Base-by-base conservation (phyloP, 2,113 vertebrate species). In the Oreotrochilus melanogaster region DNA sequence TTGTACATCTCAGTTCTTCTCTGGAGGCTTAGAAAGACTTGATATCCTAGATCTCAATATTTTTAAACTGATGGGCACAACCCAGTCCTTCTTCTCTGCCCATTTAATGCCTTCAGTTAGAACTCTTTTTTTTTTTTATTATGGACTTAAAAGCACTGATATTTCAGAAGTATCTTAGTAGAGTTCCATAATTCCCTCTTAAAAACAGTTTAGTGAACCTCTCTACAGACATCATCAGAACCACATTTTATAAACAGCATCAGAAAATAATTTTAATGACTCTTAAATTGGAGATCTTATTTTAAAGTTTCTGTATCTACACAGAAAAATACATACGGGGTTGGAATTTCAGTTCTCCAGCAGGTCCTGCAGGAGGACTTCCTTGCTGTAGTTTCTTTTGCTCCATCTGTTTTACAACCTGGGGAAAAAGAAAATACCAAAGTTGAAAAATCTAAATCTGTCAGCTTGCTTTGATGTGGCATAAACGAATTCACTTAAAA, bases 361-460 rank as follows among this genome's bases (percentile, higher is more conserved):
- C 97, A 86, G 98, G 98, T 84, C 98, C 98, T 58, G 98, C 96
- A 70, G 98, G 98, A 64, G 97, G 97, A 50, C 97, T 98, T 80
- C 95, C 97, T 71, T 99, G 98, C 83, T 99, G 98, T 61, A 98
- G 96, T 97, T 99, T 99, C 93, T 99, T 98, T 35, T 98, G 98
- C 90, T 99, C 99, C 99, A 99, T 99, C 86, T 99, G 99, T 78
- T 99, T 98, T 43, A 99, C 98, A 1, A 98, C 99, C 99, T 99
- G 90, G 65, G 60, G 39, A 75, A 51, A 88, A 91, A 58, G 35
- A 43, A 75, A 69, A 73, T 65, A 86, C 12, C 3, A 45, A 31
- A 75, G 13, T 27, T 83, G 72, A 81, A 95, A 96, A 96, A 76
- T 18, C 31, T 66, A 31, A 39, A 43, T 57, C 30, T 64, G 12